Percentiles rank a stretch among this genome's conserved stretches.
Evolutionary conservation across 2,797 vertebrate species (phyloP).

Genomic region (Enteromius argenteus): DNA sequence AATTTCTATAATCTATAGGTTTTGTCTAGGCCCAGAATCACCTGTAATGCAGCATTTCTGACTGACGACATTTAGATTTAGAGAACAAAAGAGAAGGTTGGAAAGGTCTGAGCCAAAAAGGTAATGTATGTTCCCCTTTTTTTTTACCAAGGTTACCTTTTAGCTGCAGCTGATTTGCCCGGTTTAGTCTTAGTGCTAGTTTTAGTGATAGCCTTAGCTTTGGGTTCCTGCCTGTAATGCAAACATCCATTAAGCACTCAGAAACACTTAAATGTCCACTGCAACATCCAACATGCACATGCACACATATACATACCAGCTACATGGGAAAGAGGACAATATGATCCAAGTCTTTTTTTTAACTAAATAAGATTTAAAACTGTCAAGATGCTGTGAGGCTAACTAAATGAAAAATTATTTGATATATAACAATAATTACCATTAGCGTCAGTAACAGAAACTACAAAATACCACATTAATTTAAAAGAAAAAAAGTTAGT

Average conservation of each 20-base stretch:
- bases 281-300: constrained; percentile 48
- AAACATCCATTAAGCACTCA: constrained; percentile 66
- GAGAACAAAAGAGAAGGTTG: not conserved
- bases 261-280: constrained; percentile 44
- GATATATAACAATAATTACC: not conserved
- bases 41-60: not conserved
- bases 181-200: constrained; percentile 81
- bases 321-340: constrained; percentile 22
- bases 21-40: not conserved
- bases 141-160: constrained; percentile 76
- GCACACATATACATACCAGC: constrained; percentile 47
- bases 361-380: constrained; percentile 3
- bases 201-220: constrained; percentile 79
- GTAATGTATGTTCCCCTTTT: constrained; percentile 3
- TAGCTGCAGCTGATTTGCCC: constrained; percentile 68
- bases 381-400: not conserved
- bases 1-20: not conserved
- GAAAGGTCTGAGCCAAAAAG: constrained; percentile 18
- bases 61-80: not conserved
- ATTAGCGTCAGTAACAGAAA: not conserved
- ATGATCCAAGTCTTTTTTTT: not conserved
- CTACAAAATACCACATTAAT: not conserved
- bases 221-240: constrained; percentile 80
- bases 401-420: not conserved
- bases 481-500: not conserved